These are phyloP conservation scores for Hiodon tergisus DNA, from an alignment of 2,113 vertebrate genomes.

Conservation along the genomic window DNA sequence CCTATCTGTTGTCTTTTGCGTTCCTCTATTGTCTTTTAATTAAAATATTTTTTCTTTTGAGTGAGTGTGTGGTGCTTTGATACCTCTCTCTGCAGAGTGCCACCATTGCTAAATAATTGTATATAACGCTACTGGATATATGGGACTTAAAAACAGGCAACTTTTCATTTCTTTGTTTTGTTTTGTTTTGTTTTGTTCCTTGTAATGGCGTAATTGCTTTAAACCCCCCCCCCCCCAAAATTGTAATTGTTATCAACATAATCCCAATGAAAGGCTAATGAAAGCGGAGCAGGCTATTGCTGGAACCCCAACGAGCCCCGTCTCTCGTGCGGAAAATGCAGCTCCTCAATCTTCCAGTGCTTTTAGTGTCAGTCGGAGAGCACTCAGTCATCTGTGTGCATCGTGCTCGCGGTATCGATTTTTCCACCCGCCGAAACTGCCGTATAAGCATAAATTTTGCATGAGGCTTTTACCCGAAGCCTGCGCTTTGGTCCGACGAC, in stretches of 20 bases:
- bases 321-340: slow-evolving; percentile 78
- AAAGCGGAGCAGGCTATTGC: slow-evolving; percentile 85
- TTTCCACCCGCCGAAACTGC: slow-evolving; percentile 98
- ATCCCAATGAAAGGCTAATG: slow-evolving; percentile 89
- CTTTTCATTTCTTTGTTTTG: slow-evolving; percentile 15
- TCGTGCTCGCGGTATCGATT: slow-evolving; percentile 98
- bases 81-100: too few relatives aligned
- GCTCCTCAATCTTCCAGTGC: slow-evolving; percentile 86
- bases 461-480: slow-evolving; percentile 98
- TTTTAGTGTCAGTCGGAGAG: slow-evolving; percentile 99
- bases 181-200: slow-evolving; percentile 55
- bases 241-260: slow-evolving; percentile 87
- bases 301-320: slow-evolving; percentile 80
- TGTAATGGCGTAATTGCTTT: slow-evolving; percentile 80
- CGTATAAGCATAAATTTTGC: slow-evolving; percentile 99
- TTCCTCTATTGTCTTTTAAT: too few relatives aligned
- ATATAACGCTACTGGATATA: too few relatives aligned
- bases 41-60: too few relatives aligned
- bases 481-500: slow-evolving; percentile 93
- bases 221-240: slow-evolving; percentile 63
- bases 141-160: slow-evolving; percentile 51
- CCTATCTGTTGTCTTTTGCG: too few relatives aligned
- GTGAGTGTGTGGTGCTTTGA: too few relatives aligned
- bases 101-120: too few relatives aligned
- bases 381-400: slow-evolving; percentile 96